A percentile compares a stretch with the other conserved stretches of the same genome.
Conservation (phyloP, 2,797 vertebrate genomes). For the Heterohyrax brucei region DNA sequence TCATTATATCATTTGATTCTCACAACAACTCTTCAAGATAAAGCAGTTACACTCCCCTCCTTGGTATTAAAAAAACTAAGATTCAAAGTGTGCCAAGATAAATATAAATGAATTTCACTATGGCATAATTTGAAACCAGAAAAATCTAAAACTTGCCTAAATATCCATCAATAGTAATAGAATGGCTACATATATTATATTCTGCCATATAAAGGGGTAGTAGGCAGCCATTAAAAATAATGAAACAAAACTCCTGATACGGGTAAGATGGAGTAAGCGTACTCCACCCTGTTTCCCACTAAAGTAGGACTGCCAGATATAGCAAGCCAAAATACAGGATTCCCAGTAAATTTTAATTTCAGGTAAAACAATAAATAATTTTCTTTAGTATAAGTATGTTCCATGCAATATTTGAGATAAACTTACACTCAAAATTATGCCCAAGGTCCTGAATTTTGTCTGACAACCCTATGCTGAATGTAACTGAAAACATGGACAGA, state of each 20-base stretch:
- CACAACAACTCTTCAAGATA: constrained; percentile 73
- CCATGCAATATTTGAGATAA: constrained; percentile 45
- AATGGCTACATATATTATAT: not conserved
- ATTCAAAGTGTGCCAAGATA: constrained; percentile 69
- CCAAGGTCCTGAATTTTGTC: not conserved
- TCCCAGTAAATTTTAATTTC: constrained; percentile 36
- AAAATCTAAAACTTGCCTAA: constrained; percentile 35
- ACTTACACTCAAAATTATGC: not conserved
- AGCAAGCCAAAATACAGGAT: constrained; percentile 24
- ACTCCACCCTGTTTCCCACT: not conserved
- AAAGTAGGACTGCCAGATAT: not conserved
- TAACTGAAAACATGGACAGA: constrained; percentile 32
- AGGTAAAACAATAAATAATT: constrained; percentile 41
- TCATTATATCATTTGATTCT: constrained; percentile 72
- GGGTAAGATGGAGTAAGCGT: not conserved
- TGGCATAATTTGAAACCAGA: constrained; percentile 61
- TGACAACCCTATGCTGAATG: not conserved
- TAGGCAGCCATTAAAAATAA: constrained; percentile 45
- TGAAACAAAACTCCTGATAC: not conserved
- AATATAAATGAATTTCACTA: constrained; percentile 65
- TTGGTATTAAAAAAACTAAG: constrained; percentile 75
- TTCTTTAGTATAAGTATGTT: not conserved
- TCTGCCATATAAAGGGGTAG: not conserved
- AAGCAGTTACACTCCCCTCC: constrained; percentile 58
- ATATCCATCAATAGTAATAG: not conserved